phyloP scores from a whole-genome alignment of 1,140 invertebrate species.

The Trialeurodes vaporariorum region DNA sequence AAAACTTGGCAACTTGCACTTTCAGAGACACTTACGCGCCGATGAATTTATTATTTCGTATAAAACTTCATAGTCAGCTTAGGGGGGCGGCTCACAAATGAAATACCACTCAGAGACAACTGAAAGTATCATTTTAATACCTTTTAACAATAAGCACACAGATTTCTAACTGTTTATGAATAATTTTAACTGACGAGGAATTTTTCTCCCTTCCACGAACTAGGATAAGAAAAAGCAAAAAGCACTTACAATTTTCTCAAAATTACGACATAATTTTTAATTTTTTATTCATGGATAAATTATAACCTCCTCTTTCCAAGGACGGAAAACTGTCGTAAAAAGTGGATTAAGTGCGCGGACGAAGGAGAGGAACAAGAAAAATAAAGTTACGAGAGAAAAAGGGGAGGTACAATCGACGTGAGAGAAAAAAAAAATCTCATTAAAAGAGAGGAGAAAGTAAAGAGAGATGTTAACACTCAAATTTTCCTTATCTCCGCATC shows the following conservation, averaged over 20 bases:
- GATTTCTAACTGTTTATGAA: slow-evolving; percentile 1
- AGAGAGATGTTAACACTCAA: neutral
- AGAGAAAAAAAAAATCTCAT: neutral
- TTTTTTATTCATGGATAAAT: neutral
- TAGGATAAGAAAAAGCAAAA: too few relatives aligned
- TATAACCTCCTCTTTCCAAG: neutral
- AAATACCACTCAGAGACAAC: neutral
- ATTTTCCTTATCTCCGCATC: neutral
- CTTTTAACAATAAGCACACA: neutral
- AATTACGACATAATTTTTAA: neutral
- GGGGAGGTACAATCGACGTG: neutral
- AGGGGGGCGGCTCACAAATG: neutral
- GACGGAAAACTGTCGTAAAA: neutral
- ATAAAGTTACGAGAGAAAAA: neutral
- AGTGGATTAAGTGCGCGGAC: neutral
- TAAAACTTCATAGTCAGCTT: neutral
- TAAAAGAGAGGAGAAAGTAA: neutral
- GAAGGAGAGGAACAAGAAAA: neutral
- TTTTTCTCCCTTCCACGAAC: neutral
- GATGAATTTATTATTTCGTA: neutral
- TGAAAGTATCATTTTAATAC: neutral
- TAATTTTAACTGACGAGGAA: neutral
- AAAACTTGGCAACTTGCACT: too few relatives aligned
- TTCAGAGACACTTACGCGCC: too few relatives aligned
- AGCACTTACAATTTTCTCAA: neutral